Percentiles rank a stretch among this genome's conserved stretches.
phyloP scores from a whole-genome alignment of 2,113 vertebrate genomes.

The Tetrax tetrax region DNA sequence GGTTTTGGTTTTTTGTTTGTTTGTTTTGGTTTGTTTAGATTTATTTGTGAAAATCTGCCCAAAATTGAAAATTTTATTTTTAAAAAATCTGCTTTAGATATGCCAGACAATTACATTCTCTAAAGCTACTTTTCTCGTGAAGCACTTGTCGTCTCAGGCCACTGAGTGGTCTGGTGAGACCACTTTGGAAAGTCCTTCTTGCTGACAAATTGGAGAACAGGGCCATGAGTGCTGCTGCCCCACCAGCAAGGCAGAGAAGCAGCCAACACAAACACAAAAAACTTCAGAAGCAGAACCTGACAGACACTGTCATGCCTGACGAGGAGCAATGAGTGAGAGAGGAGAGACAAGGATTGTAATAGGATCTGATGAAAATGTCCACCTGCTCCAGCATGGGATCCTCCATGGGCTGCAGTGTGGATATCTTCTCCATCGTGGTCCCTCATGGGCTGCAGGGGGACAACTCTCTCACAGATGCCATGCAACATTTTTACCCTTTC shows the following conservation, averaged over 20 bases:
- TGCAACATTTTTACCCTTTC: background rate
- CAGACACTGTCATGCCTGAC: background rate
- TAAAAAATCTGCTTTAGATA: background rate
- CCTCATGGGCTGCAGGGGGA: background rate
- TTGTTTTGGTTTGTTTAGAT: background rate
- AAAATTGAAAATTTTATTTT: background rate
- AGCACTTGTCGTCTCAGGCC: background rate
- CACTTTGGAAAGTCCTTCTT: background rate
- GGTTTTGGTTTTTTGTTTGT: too few species aligned
- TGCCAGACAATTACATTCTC: background rate
- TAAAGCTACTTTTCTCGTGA: background rate
- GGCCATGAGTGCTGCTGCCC: background rate
- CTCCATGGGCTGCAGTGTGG: background rate
- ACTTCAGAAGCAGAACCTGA: background rate
- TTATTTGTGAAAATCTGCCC: background rate
- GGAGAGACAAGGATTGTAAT: background rate
- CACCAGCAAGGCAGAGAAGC: background rate
- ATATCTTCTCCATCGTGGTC: background rate
- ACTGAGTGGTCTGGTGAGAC: background rate
- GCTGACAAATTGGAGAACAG: background rate
- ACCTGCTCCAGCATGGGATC: accelerated
- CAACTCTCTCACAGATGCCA: background rate
- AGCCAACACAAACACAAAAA: accelerated
- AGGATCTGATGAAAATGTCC: background rate
- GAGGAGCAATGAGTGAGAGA: background rate